These are phyloP conservation scores for Propithecus perrieri DNA, from an alignment of 2,797 vertebrate genomes.

Conservation along the genomic window DNA sequence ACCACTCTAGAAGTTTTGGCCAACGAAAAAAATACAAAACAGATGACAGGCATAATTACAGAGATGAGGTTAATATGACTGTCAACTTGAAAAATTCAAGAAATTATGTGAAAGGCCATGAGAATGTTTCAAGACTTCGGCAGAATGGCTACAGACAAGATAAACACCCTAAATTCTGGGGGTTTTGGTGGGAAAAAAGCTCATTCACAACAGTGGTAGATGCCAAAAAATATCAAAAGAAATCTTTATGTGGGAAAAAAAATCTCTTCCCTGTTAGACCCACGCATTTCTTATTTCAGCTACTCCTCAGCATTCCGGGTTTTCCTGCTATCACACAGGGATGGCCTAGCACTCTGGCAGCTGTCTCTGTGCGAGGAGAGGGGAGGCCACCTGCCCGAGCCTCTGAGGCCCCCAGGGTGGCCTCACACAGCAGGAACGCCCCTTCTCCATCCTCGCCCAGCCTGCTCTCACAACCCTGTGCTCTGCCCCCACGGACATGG, in stretches of 20 bases:
- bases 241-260: neutral
- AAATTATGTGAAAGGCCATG: neutral
- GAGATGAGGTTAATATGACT: neutral
- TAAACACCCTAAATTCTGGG: neutral
- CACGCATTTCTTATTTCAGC: neutral
- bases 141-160: neutral
- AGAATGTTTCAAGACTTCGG: neutral
- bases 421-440: neutral
- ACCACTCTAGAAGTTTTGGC: neutral
- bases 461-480: neutral
- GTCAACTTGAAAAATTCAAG: neutral
- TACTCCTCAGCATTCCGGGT: accelerated
- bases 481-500: accelerated
- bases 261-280: neutral
- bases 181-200: neutral
- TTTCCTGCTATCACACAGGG: neutral
- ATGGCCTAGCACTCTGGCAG: neutral
- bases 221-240: neutral
- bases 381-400: neutral
- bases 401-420: neutral
- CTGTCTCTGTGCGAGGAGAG: neutral
- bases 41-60: neutral
- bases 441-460: neutral
- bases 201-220: neutral
- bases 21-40: neutral